These are phyloP conservation scores for Ctenopoma kingsleyae DNA, from an alignment of 2,797 vertebrate genomes.

Conservation along the genomic window DNA sequence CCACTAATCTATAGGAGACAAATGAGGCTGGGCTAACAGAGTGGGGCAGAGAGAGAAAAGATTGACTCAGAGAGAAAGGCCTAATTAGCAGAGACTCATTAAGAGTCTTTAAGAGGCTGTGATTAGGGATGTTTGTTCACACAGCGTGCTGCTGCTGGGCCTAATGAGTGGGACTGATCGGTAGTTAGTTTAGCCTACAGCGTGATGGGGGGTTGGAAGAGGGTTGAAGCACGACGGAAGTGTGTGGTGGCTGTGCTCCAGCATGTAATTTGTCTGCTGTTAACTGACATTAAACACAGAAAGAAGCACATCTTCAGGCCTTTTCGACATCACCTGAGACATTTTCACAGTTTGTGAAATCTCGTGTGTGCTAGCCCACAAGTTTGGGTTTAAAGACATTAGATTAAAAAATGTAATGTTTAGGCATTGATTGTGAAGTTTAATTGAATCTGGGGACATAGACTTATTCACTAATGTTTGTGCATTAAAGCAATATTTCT, in stretches of 20 bases:
- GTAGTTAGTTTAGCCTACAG: conserved; percentile 72
- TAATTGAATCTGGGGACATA: background rate
- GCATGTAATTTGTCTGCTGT: conserved; percentile 61
- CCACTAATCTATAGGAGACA: conserved; percentile 83
- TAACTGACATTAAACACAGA: conserved; percentile 65
- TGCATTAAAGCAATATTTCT: background rate
- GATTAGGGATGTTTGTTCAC: conserved; percentile 89
- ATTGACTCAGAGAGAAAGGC: conserved; percentile 79
- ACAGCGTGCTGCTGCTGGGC: conserved; percentile 76
- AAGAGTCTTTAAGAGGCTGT: conserved; percentile 85
- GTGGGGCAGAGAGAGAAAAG: conserved; percentile 76
- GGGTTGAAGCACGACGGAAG: conserved; percentile 45
- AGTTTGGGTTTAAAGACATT: background rate
- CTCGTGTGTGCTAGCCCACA: background rate
- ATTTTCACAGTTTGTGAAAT: background rate
- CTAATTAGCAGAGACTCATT: conserved; percentile 85
- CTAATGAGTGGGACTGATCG: conserved; percentile 79
- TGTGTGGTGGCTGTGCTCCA: conserved; percentile 28
- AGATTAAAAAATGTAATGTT: background rate
- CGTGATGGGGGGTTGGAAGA: conserved; percentile 27
- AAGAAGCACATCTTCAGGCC: conserved; percentile 27
- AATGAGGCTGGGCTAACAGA: conserved; percentile 78
- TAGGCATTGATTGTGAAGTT: background rate
- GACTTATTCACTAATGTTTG: background rate
- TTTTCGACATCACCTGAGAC: conserved; percentile 2